Base-by-base conservation (phyloP, 2,113 vertebrate genomes). In the Rhynchopsitta pachyrhyncha region DNA sequence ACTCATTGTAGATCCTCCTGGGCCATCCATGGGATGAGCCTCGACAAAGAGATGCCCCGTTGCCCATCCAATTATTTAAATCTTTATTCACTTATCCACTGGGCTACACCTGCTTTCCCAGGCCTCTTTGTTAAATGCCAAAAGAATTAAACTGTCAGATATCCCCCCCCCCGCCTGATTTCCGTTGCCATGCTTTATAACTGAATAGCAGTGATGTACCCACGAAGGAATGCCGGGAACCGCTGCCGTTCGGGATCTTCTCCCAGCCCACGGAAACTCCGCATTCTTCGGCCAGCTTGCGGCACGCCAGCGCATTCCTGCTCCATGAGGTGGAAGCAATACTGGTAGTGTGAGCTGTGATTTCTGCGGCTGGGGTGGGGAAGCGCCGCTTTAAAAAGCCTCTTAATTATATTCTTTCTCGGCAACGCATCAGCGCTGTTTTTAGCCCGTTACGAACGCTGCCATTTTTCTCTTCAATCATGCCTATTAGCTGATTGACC, bases 231-330 rank as follows among this genome's bases (percentile, higher is more conserved):
- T 98, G 98, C 94, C 94, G 97, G 97, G 97, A 97, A 97, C 97
- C 97, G 95, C 97, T 97, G 98, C 98, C 96, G 97, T 97, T 98
- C 90, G 97, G 98, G 98, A 98, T 98, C 98, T 97, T 98, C 97
- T 97, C 95, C 97, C 96, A 86, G 97, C 92, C 97, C 98, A 97
- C 97, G 98, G 99, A 99, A 99, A 99, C 98, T 97, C 98, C 95
- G 76, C 98, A 99, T 99, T 99, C 98, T 98, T 98, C 96, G 96
- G 97, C 98, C 97, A 94, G 96, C 98, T 96, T 98, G 98, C 96
- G 98, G 98, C 98, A 97, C 97, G 98, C 98, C 98, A 98, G 98
- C 97, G 97, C 99, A 99, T 99, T 99, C 99, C 98, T 97, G 97
- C 97, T 96, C 94, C 97, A 98, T 99, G 99, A 99, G 98, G 98